phyloP scores from a whole-genome alignment of 1,140 invertebrate genomes.

The Planococcus citri region DNA sequence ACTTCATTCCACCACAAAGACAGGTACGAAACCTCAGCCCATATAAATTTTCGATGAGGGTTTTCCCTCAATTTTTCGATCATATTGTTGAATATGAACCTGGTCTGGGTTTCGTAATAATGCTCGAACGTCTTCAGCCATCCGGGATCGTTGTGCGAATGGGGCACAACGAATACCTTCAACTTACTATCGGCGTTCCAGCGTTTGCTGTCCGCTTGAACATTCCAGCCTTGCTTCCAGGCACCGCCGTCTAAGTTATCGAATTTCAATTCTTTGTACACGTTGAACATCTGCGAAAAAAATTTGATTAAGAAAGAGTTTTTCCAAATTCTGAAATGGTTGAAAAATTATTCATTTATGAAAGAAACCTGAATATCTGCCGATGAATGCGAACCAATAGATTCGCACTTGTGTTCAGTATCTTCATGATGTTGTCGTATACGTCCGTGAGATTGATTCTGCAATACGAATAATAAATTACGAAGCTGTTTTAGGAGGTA shows the following conservation, averaged over 20 bases:
- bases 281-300: conserved; percentile 70
- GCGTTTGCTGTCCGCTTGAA: conserved; percentile 44
- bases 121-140: conserved; percentile 95
- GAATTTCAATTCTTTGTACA: conserved; percentile 79
- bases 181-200: conserved; percentile 70
- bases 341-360: not conserved
- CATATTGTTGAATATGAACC: conserved; percentile 82
- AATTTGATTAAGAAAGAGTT: not conserved
- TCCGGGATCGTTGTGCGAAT: conserved; percentile 96
- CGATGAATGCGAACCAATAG: not conserved
- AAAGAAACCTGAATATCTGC: not conserved
- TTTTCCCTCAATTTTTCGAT: conserved; percentile 67
- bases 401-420: not conserved
- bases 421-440: not conserved
- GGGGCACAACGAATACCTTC: conserved; percentile 87
- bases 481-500: too few relatives aligned
- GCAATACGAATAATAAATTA: too few relatives aligned
- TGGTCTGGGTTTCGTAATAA: conserved; percentile 78
- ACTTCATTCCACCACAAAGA: conserved; percentile 83
- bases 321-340: not conserved
- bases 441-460: not conserved
- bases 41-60: conserved; percentile 79
- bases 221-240: conserved; percentile 97
- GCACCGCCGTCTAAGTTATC: conserved; percentile 91
- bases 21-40: conserved; percentile 93